Conservation (phyloP, 2,888 invertebrate species). For the Nycteola revayana region DNA sequence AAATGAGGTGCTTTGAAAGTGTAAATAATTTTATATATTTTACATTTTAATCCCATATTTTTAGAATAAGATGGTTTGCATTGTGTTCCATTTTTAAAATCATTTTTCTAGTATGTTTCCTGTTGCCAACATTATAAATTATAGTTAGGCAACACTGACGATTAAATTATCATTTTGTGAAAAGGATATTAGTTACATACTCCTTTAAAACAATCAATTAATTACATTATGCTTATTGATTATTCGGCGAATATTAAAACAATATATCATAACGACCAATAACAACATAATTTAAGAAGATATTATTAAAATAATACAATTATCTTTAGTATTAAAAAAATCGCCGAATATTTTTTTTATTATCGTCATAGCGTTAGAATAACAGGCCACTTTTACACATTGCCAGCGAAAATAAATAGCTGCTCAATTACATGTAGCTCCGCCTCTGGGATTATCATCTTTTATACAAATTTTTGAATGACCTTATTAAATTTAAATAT, state of each 20-base stretch:
- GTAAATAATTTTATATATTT: conserved; percentile 62
- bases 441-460: conserved; percentile 24
- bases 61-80: conserved; percentile 56
- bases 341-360: too few species aligned
- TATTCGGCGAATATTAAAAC: too few species aligned
- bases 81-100: conserved; percentile 36
- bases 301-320: too few species aligned
- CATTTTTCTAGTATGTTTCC: conserved; percentile 24
- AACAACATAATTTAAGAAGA: too few species aligned
- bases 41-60: conserved; percentile 53
- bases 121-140: conserved; percentile 34
- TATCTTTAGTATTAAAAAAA: too few species aligned
- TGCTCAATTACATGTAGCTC: conserved; percentile 27
- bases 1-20: conserved; percentile 72
- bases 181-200: conserved; percentile 14
- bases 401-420: conserved; percentile 12
- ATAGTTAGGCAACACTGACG: conserved; percentile 36
- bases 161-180: conserved; percentile 29
- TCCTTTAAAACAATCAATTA: conserved; percentile 5
- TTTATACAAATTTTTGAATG: conserved; percentile 29
- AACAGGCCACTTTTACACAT: conserved; percentile 26
- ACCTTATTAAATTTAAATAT: conserved; percentile 34
- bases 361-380: conserved; percentile 7
- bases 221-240: too few species aligned
- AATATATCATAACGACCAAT: too few species aligned